Conservation (phyloP, 1,140 invertebrate species). For the Drosophila ohnishii region DNA sequence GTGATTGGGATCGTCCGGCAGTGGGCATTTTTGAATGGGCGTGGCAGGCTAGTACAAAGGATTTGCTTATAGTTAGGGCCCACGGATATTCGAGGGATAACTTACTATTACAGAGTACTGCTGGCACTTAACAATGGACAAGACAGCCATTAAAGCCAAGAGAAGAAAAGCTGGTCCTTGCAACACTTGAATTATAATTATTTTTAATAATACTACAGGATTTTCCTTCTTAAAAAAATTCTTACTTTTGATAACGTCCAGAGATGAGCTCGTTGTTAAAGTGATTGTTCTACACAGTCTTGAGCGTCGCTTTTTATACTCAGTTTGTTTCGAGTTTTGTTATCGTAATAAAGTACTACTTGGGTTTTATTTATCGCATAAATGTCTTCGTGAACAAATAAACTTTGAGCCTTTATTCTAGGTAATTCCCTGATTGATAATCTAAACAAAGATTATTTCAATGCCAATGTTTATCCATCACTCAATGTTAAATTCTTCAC, state of each 20-base stretch:
- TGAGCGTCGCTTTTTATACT: conserved; percentile 30
- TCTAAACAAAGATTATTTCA: conserved; percentile 1
- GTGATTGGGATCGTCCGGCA: conserved; percentile 53
- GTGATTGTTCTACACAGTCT: not conserved
- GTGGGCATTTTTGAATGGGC: conserved; percentile 33
- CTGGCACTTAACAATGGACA: not conserved
- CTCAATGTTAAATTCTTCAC: not conserved
- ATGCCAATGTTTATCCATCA: not conserved
- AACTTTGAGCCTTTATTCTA: not conserved
- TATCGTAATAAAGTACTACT: conserved; percentile 1
- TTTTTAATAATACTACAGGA: not conserved
- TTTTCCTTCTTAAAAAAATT: not conserved
- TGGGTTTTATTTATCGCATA: conserved; percentile 12
- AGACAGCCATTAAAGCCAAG: conserved; percentile 8
- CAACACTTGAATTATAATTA: conserved; percentile 13
- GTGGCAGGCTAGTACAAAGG: not conserved
- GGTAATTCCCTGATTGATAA: not conserved
- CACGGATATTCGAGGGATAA: not conserved
- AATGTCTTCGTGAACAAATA: not conserved
- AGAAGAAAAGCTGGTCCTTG: not conserved
- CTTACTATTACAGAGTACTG: not conserved
- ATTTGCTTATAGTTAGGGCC: not conserved
- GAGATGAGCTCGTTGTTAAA: not conserved
- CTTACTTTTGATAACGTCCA: conserved; percentile 26
- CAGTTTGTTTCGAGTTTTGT: not conserved